Conservation (phyloP, 2,113 vertebrate species). For the Varanus komodoensis region DNA sequence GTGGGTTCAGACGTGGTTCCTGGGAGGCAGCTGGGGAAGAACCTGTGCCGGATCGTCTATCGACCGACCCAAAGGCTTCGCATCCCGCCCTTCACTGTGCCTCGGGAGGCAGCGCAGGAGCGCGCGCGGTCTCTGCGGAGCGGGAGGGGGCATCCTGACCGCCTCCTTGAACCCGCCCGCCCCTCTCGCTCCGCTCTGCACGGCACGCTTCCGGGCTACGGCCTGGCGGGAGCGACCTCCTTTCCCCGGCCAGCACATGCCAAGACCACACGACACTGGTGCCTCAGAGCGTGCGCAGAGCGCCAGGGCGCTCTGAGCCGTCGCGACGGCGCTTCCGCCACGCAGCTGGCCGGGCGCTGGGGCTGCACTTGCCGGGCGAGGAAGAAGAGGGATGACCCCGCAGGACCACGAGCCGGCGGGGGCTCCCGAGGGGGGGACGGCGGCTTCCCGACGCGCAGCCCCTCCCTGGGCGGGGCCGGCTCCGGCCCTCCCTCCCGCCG, state of each 20-base stretch:
- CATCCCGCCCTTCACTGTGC: too few species aligned
- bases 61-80: too few species aligned
- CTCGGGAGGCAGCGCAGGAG: too few species aligned
- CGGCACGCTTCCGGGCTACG: neutral
- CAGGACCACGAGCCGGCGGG: too few species aligned
- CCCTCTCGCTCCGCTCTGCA: neutral
- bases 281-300: slow-evolving; percentile 3
- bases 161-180: too few species aligned
- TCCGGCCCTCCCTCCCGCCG: neutral
- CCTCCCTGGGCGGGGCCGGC: slow-evolving; percentile 2
- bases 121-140: too few species aligned
- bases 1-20: too few species aligned
- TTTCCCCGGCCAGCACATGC: neutral
- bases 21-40: too few species aligned
- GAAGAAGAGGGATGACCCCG: neutral
- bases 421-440: neutral
- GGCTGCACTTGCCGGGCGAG: neutral
- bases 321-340: neutral
- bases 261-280: neutral
- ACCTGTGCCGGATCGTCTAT: too few species aligned
- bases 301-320: neutral
- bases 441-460: neutral
- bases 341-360: neutral
- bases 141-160: too few species aligned
- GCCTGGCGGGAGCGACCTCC: neutral